Base-by-base conservation (phyloP, 2,113 vertebrate species). In the Muntiacus reevesi region DNA sequence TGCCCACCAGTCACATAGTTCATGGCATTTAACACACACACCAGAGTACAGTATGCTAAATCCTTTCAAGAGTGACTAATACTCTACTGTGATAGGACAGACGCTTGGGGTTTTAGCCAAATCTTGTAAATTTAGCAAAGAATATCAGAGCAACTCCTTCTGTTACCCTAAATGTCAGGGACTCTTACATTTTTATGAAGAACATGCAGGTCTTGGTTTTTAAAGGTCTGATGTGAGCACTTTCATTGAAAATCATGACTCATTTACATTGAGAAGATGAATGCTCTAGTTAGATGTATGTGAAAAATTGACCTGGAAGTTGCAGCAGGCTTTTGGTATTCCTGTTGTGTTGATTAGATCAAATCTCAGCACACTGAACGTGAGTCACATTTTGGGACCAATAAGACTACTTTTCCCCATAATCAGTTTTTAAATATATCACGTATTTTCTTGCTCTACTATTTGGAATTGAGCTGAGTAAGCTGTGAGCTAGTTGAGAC, bases 141-240 rank as follows among this genome's bases (percentile, higher is more conserved):
- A 98, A 97, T 97, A 97, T 97, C 97, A 98, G 96, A 98, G 97
- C 90, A 97, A 98, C 96, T 98, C 97, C 97, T 98, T 98, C 98
- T 98, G 98, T 97, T 98, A 96, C 96, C 98, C 96, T 92, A 98
- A 98, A 98, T 98, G 98, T 98, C 98, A 98, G 91, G 87, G 88
- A 97, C 82, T 96, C 82, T 98, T 97, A 92, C 97, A 98, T 98
- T 98, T 98, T 98, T 96, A 98, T 98, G 98, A 98, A 98, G 97
- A 98, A 98, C 96, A 96, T 2, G 6, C 94, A 98, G 98, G 97
- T 98, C 97, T 97, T 98, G 94, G 98, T 95, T 98, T 97, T 98
- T 98, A 98, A 98, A 98, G 96, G 97, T 97, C 97, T 97, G 76
- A 43, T 33, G 94, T n/a, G 89, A 97, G 60, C 91, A 83, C 83